phyloP scores from a whole-genome alignment of 2,113 vertebrate genomes.

The Rhombomys opimus region DNA sequence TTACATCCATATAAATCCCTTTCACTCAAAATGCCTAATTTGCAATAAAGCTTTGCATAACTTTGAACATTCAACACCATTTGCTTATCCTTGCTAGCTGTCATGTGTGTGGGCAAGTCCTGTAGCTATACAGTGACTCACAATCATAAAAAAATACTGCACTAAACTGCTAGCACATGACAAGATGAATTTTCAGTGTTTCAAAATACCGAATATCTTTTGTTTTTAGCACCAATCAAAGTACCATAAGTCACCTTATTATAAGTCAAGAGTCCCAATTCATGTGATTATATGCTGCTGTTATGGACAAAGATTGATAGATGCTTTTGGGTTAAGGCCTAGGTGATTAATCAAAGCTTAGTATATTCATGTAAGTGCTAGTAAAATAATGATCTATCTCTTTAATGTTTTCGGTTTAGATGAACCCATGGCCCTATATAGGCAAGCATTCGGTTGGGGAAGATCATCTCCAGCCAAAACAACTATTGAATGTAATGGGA shows the following conservation, averaged over 20 bases:
- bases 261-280: no score
- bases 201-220: background rate
- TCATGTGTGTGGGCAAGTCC: background rate
- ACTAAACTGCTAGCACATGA: background rate
- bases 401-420: background rate
- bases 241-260: background rate
- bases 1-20: background rate
- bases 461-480: background rate
- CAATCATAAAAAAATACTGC: no score
- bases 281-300: background rate
- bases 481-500: background rate
- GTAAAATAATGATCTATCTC: background rate
- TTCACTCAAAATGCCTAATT: background rate
- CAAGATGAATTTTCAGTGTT: background rate
- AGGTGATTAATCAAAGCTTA: background rate
- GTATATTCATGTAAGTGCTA: background rate
- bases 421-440: background rate
- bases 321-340: background rate
- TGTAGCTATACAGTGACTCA: no score
- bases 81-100: background rate
- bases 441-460: background rate
- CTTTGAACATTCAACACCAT: fast-evolving
- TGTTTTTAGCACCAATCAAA: background rate
- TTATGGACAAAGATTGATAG: background rate
- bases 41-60: background rate